Evolutionary conservation across 1,140 invertebrate genomes (phyloP), one percentile per base, ranked within the genome.

Genomic region (Arctopsyche grandis): DNA sequence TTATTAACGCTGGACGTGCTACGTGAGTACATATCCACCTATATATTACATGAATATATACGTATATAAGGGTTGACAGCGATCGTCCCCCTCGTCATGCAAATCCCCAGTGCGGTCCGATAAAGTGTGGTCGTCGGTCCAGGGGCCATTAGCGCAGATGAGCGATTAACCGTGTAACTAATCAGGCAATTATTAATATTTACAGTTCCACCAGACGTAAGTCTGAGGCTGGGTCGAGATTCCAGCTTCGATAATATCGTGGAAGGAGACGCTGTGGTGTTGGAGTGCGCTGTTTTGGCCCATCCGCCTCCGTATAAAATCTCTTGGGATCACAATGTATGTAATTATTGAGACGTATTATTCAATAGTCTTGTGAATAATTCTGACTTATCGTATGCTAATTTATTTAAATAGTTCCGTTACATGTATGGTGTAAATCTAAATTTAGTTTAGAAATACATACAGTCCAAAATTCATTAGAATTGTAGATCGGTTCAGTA

Each of bases 221-320:
- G 14, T 26, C 77, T 78, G 1, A 38, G 66, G n/a, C 21, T 78
- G 26, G 69, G 69, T 14, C 71, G 52, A 56, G 69, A 78, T 21
- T 48, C 22, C 7, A 69, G 19, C 16, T 63, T 71, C 52, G 48
- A 73, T n/a, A 73, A 78, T 44, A 71, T 78, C 5, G 19, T 58
- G 5, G 77, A 78, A 46, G 69, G 69, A 5, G 69, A 78, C 24
- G 3, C 44, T 9, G 48, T 78, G 14, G 24, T 73, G 21, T 38
- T 78, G 44, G 77, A 78, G 21, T 78, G 77, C 38, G 43, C 21
- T 9, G 77, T 78, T 5, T 19, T 78, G 0, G 77, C 77, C n/a
- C 77, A 78, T 71, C 77, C 77, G 9, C 77, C 77, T 7, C 77
- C 77, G 12, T 78, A 78, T 38, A 78, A 78, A 73, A 78, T 78